Percentiles rank a stretch among this genome's conserved stretches.
Evolutionary conservation across 2,113 vertebrate genomes (phyloP).

Genomic region (Mellivora capensis): DNA sequence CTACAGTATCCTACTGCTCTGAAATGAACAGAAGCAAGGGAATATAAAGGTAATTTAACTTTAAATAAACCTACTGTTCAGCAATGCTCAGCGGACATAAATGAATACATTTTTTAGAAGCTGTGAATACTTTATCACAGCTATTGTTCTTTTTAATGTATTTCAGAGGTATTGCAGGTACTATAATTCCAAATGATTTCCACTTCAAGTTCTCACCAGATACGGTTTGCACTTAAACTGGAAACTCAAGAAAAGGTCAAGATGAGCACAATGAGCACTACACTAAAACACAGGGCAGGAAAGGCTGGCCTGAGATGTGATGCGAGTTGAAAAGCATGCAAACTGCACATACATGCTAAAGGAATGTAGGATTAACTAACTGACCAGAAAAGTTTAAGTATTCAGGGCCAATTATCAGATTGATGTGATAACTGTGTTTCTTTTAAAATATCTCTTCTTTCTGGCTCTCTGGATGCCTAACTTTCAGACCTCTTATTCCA

Average conservation of each 20-base stretch:
- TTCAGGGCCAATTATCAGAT: background rate
- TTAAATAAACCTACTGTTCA: constrained; percentile 63
- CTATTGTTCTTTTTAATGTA: constrained; percentile 61
- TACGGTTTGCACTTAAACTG: background rate
- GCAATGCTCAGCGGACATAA: constrained; percentile 44
- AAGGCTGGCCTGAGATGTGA: background rate
- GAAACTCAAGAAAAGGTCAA: constrained; percentile 38
- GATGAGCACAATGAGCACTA: background rate
- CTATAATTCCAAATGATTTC: constrained; percentile 32
- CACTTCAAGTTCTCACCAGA: constrained; percentile 12
- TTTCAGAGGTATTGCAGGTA: constrained; percentile 36
- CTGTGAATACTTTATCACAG: constrained; percentile 62
- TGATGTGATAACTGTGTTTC: background rate
- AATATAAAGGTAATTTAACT: constrained; percentile 70
- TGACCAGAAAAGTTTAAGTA: background rate
- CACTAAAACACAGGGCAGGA: background rate
- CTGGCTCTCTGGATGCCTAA: background rate
- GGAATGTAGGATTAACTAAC: background rate
- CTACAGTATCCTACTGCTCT: constrained; percentile 47
- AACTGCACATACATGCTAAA: background rate
- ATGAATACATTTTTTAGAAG: constrained; percentile 55
- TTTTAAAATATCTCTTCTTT: background rate
- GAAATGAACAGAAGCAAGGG: constrained; percentile 64
- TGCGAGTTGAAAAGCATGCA: background rate
- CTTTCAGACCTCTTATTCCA: background rate